Percentiles rank a stretch among this genome's conserved stretches.
These are phyloP conservation scores for Sylvietta virens DNA, from an alignment of 2,113 vertebrate genomes.

Conservation along the genomic window DNA sequence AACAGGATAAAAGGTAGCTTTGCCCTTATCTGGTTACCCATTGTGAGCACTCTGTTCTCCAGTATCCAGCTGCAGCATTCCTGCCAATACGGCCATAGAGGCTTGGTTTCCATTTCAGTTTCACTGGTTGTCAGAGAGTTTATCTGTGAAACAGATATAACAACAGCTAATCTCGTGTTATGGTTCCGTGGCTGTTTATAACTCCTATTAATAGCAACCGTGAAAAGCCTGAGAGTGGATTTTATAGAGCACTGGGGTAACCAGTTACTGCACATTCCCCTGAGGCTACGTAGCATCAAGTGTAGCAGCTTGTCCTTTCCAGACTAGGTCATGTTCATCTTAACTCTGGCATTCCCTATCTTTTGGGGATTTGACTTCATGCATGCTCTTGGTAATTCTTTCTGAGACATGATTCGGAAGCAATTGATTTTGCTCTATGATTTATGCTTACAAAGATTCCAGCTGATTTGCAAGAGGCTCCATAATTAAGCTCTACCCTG, in stretches of 20 bases:
- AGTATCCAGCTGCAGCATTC: neutral
- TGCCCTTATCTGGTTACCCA: neutral
- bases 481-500: neutral
- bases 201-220: conserved; percentile 33
- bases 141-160: conserved; percentile 41
- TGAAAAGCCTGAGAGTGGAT: conserved; percentile 4
- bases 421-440: neutral
- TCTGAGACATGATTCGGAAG: neutral
- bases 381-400: neutral
- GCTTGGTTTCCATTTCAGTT: conserved; percentile 39
- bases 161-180: conserved; percentile 30
- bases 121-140: conserved; percentile 32
- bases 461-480: neutral
- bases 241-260: conserved; percentile 42
- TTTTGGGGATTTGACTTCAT: neutral
- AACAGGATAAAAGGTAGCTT: neutral
- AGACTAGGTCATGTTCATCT: neutral
- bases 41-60: neutral
- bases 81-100: neutral
- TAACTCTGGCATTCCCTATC: neutral
- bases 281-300: neutral
- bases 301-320: conserved; percentile 15
- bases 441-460: neutral
- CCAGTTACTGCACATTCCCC: conserved; percentile 43
- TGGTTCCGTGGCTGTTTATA: neutral